Conservation (phyloP, 2,888 invertebrate genomes). For the Terebella lapidaria region DNA sequence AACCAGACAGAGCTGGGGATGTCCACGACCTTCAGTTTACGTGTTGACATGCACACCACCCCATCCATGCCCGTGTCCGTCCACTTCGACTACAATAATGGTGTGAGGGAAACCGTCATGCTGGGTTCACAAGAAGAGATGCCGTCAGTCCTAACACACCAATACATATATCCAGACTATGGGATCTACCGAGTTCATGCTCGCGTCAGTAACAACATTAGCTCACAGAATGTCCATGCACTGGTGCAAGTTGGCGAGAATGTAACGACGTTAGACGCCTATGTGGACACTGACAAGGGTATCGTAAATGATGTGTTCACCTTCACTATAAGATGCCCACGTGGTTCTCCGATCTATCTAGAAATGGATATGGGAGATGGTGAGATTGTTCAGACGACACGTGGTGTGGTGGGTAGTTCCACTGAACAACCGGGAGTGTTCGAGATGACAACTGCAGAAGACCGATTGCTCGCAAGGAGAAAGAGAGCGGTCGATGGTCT, state of each 20-base stretch:
- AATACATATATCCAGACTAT: conserved; percentile 38
- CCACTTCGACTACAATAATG: conserved; percentile 37
- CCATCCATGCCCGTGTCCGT: conserved; percentile 29
- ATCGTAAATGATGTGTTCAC: conserved; percentile 25
- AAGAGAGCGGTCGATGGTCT: not conserved
- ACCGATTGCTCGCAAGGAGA: not conserved
- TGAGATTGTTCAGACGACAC: not conserved
- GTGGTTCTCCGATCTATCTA: conserved; percentile 28
- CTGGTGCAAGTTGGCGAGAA: conserved; percentile 38
- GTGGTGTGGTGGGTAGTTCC: not conserved
- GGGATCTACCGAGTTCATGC: conserved; percentile 42
- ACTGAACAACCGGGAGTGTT: not conserved
- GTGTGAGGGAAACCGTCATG: conserved; percentile 24
- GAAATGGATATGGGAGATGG: conserved; percentile 25
- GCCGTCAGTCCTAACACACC: conserved; percentile 24
- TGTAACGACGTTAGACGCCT: conserved; percentile 36
- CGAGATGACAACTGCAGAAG: not conserved
- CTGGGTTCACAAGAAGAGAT: conserved; percentile 9
- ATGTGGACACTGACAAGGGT: conserved; percentile 29
- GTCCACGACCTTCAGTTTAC: conserved; percentile 31
- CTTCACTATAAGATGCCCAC: conserved; percentile 32
- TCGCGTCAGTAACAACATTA: conserved; percentile 38
- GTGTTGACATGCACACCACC: conserved; percentile 30
- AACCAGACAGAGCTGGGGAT: conserved; percentile 33
- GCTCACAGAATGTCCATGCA: conserved; percentile 25